Evolutionary conservation across 2,113 vertebrate genomes (phyloP).

Genomic region (Manacus vitellinus): DNA sequence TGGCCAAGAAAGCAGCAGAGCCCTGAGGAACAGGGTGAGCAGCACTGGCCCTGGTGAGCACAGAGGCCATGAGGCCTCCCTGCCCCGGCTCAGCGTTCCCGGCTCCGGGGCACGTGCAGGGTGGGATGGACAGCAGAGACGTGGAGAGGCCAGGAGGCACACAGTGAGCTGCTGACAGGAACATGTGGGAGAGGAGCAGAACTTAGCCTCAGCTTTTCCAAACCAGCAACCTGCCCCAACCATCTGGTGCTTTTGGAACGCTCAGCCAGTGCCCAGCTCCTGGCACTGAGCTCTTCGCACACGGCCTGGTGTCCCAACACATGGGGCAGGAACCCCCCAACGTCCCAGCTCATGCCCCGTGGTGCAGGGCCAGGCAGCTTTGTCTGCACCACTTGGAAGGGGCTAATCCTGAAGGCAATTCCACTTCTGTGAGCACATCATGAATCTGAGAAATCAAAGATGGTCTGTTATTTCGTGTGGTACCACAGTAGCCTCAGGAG

Average conservation of each 20-base stretch:
- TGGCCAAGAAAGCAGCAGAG: not conserved
- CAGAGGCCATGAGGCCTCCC: not conserved
- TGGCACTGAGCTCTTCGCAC: accelerated
- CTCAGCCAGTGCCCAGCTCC: not conserved
- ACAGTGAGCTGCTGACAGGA: not conserved
- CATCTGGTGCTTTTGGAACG: not conserved
- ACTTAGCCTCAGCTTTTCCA: not conserved
- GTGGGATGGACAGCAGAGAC: not conserved
- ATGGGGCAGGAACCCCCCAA: accelerated
- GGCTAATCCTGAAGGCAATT: not conserved
- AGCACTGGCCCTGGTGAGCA: accelerated
- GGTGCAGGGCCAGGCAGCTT: accelerated
- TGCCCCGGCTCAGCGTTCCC: accelerated
- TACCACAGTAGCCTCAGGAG: not conserved
- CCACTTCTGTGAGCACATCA: not conserved
- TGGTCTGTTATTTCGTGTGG: not conserved
- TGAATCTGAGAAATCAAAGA: not conserved
- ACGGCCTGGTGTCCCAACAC: accelerated
- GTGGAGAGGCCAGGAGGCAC: accelerated
- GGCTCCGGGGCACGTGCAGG: accelerated
- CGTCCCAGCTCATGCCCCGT: accelerated
- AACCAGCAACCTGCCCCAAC: not conserved
- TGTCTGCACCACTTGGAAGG: not conserved
- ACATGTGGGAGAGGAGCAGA: not conserved
- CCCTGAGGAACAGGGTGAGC: not conserved